These are phyloP conservation scores for Tachysurus fulvidraco DNA, from an alignment of 2,113 vertebrate genomes.

Conservation along the genomic window DNA sequence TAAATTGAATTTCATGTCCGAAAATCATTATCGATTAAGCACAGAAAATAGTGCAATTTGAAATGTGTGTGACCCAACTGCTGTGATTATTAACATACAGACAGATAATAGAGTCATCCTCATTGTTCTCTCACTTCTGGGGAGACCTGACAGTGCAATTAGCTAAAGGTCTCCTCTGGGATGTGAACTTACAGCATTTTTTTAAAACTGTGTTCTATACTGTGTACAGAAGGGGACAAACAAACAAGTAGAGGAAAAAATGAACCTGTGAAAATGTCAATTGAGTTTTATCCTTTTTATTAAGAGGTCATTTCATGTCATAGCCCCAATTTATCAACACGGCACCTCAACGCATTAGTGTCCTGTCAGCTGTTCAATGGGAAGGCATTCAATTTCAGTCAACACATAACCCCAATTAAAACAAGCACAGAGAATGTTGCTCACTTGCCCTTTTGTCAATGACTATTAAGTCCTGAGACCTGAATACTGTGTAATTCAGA, in stretches of 20 bases:
- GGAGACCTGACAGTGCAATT: not conserved
- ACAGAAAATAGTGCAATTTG: not conserved
- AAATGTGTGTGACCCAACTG: not conserved
- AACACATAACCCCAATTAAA: slow-evolving; percentile 78
- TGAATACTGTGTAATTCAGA: not conserved
- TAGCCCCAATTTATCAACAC: slow-evolving; percentile 69
- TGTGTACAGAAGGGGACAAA: slow-evolving; percentile 4
- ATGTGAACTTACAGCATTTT: not conserved
- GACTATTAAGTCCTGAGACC: not conserved
- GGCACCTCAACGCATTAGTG: slow-evolving; percentile 71
- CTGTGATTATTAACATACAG: not conserved
- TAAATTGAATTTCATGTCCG: too few species aligned
- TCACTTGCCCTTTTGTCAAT: slow-evolving; percentile 25
- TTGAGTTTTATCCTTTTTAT: slow-evolving; percentile 44
- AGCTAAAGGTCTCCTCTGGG: not conserved
- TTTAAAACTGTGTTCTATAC: not conserved
- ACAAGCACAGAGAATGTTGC: slow-evolving; percentile 57
- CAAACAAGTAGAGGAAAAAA: slow-evolving; percentile 11
- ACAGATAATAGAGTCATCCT: not conserved
- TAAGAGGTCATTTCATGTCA: slow-evolving; percentile 72
- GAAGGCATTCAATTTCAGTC: slow-evolving; percentile 77
- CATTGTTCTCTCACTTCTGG: not conserved
- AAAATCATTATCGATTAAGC: not conserved
- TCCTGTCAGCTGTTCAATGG: slow-evolving; percentile 71
- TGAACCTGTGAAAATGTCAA: slow-evolving; percentile 37